phyloP scores from a whole-genome alignment of 2,888 invertebrate genomes.

The Enchytraeus crypticus region DNA sequence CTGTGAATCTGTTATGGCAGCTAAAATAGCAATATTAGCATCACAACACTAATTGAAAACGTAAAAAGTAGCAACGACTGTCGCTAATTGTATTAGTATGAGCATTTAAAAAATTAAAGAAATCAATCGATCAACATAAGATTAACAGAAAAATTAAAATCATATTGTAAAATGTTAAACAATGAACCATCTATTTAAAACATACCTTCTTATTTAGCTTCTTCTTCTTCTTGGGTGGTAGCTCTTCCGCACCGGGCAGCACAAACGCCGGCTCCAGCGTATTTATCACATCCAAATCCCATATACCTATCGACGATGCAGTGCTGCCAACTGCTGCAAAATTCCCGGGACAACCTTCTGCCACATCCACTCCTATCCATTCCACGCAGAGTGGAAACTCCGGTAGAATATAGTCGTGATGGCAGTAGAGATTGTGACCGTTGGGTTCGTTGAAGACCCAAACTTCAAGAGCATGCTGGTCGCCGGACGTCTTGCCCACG shows the following conservation, averaged over 20 bases:
- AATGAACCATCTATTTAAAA: no score
- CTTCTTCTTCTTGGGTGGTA: conserved; percentile 61
- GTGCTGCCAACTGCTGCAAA: conserved; percentile 85
- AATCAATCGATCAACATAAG: no score
- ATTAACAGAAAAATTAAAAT: no score
- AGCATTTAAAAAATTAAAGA: no score
- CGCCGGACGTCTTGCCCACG: conserved; percentile 76
- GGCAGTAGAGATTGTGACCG: conserved; percentile 80
- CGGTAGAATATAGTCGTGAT: conserved; percentile 82
- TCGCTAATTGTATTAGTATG: no score
- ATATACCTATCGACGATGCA: conserved; percentile 85
- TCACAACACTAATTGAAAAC: no score
- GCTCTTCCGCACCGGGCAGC: conserved; percentile 60
- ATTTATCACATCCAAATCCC: conserved; percentile 91
- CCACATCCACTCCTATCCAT: conserved; percentile 80
- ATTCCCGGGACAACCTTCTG: conserved; percentile 61
- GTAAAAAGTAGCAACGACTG: no score
- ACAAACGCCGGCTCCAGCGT: conserved; percentile 77
- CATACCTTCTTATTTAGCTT: conserved; percentile 23
- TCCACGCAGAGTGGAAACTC: conserved; percentile 83
- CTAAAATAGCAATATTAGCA: no score
- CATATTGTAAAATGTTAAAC: no score
- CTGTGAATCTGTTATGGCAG: no score
- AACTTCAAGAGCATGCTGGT: conserved; percentile 77
- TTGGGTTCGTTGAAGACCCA: conserved; percentile 83